Base-by-base conservation (phyloP, 64 coral and sea anemone genomes). In the Stichodactyla mertensii region DNA sequence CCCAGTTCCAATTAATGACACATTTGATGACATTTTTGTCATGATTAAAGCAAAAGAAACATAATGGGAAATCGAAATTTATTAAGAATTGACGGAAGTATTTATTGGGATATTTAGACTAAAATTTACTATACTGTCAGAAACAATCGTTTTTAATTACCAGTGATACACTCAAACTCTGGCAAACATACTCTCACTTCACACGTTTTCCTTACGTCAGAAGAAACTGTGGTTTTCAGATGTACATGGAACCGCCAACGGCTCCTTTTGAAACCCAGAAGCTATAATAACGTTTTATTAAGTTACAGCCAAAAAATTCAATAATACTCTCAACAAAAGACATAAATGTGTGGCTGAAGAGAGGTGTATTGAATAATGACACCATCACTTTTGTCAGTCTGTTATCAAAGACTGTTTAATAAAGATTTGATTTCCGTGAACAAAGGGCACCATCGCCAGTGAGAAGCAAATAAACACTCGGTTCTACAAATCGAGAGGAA, bases 21-120 rank as follows among this genome's bases (percentile, higher is more conserved):
- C 51, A 53, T 55, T 52, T 81, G 9, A 81, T 19, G 78, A 81
- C 78, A 81, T 55, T 81, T 81, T 81, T 81, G 78, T 81, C 78
- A 81, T 20, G 31, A 22, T 53, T 55, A 52, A 81, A 19, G 15
- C 52, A 31, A 81, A 54, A 81, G 78, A 81, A 81, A 81, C 78
- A 81, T 81, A 81, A 81, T 81, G 15, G 52, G 4, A 54, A 54
- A 81, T 81, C 53, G 53, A 81, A 81, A 22, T 81, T 81, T 74
- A 81, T 81, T 81, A 16, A 51, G 54, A 81, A 55, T 52, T 81
- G 52, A 53, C 78, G 78, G 78, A 81, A 81, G 78, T 81, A 81
- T 81, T 81, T 81, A 81, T 81, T 81, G 52, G 53, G 52, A 81
- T 81, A 81, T 81, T 81, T 81, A 81, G 53, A 81, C 78, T 81